Conservation (phyloP, 2,888 invertebrate species). For the Drosophila borealis region DNA sequence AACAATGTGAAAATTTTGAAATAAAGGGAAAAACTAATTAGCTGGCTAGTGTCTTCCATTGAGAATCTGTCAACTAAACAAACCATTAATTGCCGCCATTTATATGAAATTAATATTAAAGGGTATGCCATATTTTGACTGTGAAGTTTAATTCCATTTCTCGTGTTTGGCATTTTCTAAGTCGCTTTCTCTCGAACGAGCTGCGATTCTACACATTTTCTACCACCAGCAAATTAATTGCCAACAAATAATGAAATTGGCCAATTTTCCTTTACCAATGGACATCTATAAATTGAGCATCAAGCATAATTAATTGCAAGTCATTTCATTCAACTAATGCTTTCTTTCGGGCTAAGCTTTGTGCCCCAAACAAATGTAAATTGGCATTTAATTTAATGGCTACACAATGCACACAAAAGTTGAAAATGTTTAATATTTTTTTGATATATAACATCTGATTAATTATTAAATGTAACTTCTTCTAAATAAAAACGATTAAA, state of each 20-base stretch:
- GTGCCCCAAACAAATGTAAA: neutral
- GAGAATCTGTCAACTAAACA: conserved; percentile 3
- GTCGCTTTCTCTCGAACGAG: neutral
- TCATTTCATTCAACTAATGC: conserved; percentile 28
- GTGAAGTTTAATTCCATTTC: neutral
- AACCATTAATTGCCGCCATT: neutral
- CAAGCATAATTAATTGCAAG: conserved; percentile 26
- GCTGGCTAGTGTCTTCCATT: conserved; percentile 4
- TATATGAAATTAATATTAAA: neutral
- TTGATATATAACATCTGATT: too few relatives aligned
- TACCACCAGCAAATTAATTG: conserved; percentile 31
- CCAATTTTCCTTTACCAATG: conserved; percentile 20
- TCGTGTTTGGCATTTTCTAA: conserved; percentile 2
- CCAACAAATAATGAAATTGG: conserved; percentile 21
- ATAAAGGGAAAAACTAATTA: conserved; percentile 37
- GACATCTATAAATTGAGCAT: conserved; percentile 25
- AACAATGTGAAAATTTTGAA: conserved; percentile 9
- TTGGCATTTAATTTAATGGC: neutral
- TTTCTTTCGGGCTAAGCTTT: neutral
- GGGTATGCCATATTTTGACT: too few relatives aligned
- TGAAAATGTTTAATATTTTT: neutral
- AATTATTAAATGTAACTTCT: too few relatives aligned
- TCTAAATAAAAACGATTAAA: too few relatives aligned
- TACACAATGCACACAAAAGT: conserved; percentile 3
- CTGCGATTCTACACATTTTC: neutral